These are phyloP conservation scores for Epinephelus coioides DNA, from an alignment of 2,797 vertebrate genomes.

Conservation along the genomic window DNA sequence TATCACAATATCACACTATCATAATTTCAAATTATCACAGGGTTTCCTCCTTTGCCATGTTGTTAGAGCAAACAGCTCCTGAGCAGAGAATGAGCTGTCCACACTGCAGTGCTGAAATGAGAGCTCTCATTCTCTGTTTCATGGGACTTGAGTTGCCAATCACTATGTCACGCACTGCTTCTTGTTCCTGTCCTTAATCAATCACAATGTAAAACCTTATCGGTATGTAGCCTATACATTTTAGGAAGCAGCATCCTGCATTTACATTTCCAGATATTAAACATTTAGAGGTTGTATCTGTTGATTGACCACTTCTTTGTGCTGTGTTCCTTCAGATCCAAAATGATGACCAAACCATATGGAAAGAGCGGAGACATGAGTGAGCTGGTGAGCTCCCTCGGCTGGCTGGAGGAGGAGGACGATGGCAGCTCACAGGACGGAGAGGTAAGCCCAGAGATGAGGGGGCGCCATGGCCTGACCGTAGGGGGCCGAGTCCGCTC, in stretches of 20 bases:
- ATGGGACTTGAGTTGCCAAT: not conserved
- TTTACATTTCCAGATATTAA: not conserved
- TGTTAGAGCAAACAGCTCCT: not conserved
- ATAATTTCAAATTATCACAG: not conserved
- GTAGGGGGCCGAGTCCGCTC: slow-evolving; percentile 63
- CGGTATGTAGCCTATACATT: not conserved
- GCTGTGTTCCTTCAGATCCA: slow-evolving; percentile 77
- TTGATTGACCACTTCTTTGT: slow-evolving; percentile 12
- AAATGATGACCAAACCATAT: slow-evolving; percentile 90
- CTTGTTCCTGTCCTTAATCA: not conserved
- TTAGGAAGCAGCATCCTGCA: not conserved
- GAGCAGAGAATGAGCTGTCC: slow-evolving; percentile 60
- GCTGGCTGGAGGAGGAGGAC: slow-evolving; percentile 91
- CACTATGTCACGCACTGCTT: not conserved
- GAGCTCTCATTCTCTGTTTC: slow-evolving; percentile 10
- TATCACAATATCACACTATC: slow-evolving; percentile 1
- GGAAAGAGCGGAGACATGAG: slow-evolving; percentile 87
- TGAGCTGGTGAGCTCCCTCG: slow-evolving; percentile 89
- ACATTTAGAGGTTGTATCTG: not conserved
- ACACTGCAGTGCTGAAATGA: slow-evolving; percentile 69
- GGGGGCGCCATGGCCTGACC: slow-evolving; percentile 75
- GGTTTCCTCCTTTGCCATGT: slow-evolving; percentile 3
- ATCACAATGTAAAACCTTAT: not conserved
- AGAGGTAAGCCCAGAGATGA: slow-evolving; percentile 83
- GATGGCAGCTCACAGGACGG: slow-evolving; percentile 88